Percentiles rank a stretch among this genome's conserved stretches.
Conservation (phyloP, 2,113 vertebrate species). For the Hippocampus comes region DNA sequence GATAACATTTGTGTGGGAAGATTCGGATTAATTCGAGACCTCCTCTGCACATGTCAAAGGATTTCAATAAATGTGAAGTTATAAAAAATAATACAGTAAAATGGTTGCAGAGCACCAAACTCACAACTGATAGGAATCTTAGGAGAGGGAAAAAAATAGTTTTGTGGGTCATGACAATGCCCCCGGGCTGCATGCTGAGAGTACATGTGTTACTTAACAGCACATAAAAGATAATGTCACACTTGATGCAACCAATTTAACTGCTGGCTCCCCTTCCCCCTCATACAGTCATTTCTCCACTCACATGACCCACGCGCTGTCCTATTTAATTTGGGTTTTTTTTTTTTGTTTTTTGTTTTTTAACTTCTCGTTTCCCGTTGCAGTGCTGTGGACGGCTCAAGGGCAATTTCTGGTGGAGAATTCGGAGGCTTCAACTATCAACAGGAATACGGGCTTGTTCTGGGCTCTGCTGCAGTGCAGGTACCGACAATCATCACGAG, state of each 20-base stretch:
- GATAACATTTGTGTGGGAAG: conserved; percentile 4
- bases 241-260: conserved; percentile 23
- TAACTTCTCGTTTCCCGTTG: background rate
- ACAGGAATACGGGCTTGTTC: conserved; percentile 94
- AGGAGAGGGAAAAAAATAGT: conserved; percentile 15
- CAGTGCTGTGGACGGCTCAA: conserved; percentile 97
- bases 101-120: conserved; percentile 12
- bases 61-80: conserved; percentile 1
- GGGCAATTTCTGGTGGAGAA: conserved; percentile 92
- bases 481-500: conserved; percentile 56
- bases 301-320: conserved; percentile 8
- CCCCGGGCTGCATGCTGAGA: conserved; percentile 13
- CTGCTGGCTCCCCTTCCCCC: conserved; percentile 1
- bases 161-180: conserved; percentile 34
- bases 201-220: conserved; percentile 37
- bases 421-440: conserved; percentile 91
- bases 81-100: conserved; percentile 32
- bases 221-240: conserved; percentile 22
- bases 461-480: conserved; percentile 97
- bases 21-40: conserved; percentile 9
- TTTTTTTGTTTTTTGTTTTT: background rate
- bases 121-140: background rate
- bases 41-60: conserved; percentile 4
- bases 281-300: background rate
- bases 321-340: background rate